phyloP scores from a whole-genome alignment of 2,888 invertebrate genomes.

The Rhogogaster chlorosoma region DNA sequence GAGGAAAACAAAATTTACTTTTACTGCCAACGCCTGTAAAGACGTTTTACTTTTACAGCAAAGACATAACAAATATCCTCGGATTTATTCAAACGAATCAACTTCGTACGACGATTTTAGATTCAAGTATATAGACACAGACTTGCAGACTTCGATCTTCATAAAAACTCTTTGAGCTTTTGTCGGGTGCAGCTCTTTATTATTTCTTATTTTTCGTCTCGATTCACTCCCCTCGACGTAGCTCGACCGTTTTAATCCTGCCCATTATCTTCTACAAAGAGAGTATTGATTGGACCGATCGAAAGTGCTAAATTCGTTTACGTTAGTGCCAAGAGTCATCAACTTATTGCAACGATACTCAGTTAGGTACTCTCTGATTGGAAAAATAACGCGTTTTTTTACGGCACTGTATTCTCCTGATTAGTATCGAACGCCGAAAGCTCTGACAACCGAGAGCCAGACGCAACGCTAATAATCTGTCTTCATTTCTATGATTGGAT shows the following conservation, averaged over 20 bases:
- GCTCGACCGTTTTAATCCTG: not conserved
- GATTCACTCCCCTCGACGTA: not conserved
- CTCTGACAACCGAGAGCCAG: not conserved
- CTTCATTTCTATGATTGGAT: conserved; percentile 13
- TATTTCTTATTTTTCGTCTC: not conserved
- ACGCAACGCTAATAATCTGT: not conserved
- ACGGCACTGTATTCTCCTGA: not conserved
- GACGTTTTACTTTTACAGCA: not conserved
- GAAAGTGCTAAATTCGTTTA: conserved; percentile 22
- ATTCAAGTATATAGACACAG: not conserved
- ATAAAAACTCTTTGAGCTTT: not conserved
- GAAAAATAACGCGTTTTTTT: not conserved
- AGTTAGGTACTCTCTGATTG: conserved; percentile 25
- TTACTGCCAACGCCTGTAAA: not conserved
- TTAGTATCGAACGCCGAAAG: conserved; percentile 16
- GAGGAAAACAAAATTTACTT: not conserved
- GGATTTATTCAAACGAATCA: not conserved
- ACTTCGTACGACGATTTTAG: not conserved
- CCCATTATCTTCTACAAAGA: not conserved
- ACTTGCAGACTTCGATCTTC: not conserved
- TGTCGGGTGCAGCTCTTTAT: not conserved
- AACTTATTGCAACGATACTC: not conserved
- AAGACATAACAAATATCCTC: not conserved
- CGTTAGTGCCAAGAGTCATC: not conserved
- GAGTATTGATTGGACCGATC: conserved; percentile 14